These are phyloP conservation scores for Perithous albicinctus DNA, from an alignment of 2,888 invertebrate species.

Conservation along the genomic window DNA sequence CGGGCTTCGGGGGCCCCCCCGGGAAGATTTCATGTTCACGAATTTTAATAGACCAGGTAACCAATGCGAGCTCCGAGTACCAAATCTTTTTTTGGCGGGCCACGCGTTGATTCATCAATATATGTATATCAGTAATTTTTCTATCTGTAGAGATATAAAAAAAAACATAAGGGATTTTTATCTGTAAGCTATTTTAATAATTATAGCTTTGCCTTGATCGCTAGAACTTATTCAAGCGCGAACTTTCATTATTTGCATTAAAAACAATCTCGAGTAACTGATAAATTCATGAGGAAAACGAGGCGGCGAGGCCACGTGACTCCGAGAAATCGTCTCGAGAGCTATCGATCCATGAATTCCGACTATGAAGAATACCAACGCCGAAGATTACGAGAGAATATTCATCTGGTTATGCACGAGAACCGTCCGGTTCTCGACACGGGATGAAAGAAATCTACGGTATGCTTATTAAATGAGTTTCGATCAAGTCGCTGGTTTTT, in stretches of 20 bases:
- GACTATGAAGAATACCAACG: constrained; percentile 36
- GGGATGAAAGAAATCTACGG: constrained; percentile 30
- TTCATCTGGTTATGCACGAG: background rate
- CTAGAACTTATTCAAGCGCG: background rate
- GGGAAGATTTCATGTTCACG: constrained; percentile 87
- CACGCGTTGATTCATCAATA: constrained; percentile 51
- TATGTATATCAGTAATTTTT: background rate
- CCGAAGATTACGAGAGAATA: constrained; percentile 49
- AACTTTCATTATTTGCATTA: background rate
- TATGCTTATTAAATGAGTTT: background rate
- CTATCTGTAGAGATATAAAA: no score
- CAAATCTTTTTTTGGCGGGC: constrained; percentile 25
- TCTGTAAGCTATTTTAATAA: background rate
- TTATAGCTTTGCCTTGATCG: background rate
- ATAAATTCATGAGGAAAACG: background rate
- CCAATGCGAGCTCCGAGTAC: constrained; percentile 86
- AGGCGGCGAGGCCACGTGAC: constrained; percentile 47
- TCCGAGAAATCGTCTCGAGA: background rate
- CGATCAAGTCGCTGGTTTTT: background rate
- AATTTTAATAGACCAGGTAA: constrained; percentile 89
- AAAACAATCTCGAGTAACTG: background rate
- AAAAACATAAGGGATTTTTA: background rate
- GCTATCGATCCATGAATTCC: background rate
- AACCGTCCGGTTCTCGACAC: background rate
- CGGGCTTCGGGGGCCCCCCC: constrained; percentile 85